phyloP scores from a whole-genome alignment of 2,797 vertebrate genomes.

The Clarias fuscus region DNA sequence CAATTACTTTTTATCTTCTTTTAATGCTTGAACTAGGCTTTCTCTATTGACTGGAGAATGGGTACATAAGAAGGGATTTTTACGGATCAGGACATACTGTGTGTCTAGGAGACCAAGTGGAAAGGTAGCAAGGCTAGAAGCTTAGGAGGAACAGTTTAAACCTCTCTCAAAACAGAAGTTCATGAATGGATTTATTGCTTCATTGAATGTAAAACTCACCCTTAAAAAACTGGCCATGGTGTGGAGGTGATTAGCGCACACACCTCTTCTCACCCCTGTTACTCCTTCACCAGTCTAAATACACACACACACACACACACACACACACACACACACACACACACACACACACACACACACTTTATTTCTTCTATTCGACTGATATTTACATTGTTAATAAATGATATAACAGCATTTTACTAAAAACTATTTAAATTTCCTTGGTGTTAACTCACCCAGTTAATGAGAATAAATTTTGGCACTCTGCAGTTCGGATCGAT shows the following conservation, averaged over 20 bases:
- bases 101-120: too few relatives aligned
- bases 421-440: neutral
- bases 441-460: constrained; percentile 81
- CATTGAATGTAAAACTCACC: constrained; percentile 56
- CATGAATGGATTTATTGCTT: too few relatives aligned
- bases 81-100: too few relatives aligned
- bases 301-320: neutral
- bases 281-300: constrained; percentile 89
- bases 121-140: too few relatives aligned
- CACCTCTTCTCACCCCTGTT: constrained; percentile 83
- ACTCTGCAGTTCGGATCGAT: constrained; percentile 87
- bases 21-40: neutral
- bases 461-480: constrained; percentile 90
- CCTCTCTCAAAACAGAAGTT: neutral
- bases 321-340: too few relatives aligned
- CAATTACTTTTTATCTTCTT: neutral
- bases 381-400: too few relatives aligned
- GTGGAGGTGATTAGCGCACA: constrained; percentile 86
- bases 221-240: constrained; percentile 85
- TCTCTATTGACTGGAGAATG: too few relatives aligned
- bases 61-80: too few relatives aligned
- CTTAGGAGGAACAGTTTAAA: too few relatives aligned
- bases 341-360: constrained; percentile 5
- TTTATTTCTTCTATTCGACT: neutral
- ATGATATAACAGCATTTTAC: neutral